Evolutionary conservation across 2,113 vertebrate genomes (phyloP).

Genomic region (Cyanoramphus novaezelandiae): DNA sequence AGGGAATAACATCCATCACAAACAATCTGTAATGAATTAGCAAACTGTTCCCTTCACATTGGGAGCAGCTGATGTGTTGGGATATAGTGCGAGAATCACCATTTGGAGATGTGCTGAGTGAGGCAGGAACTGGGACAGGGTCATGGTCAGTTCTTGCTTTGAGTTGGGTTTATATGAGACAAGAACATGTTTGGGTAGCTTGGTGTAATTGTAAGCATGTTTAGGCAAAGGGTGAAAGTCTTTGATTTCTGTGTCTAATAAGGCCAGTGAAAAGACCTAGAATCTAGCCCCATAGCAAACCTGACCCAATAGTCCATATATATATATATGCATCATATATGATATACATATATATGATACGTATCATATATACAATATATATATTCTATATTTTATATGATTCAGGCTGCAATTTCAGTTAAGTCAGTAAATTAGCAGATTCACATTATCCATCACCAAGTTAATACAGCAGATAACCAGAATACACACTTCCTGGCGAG

Average conservation of each 20-base stretch:
- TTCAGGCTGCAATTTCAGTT: not conserved
- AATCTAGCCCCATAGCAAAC: not conserved
- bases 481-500: not conserved
- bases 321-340: not conserved
- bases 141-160: not conserved
- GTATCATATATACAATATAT: not conserved
- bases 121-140: not conserved
- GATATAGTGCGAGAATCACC: not conserved
- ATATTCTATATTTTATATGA: not conserved
- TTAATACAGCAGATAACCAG: not conserved
- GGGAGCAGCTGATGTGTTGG: not conserved
- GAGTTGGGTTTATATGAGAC: not conserved
- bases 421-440: not conserved
- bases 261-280: not conserved
- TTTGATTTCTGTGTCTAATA: not conserved
- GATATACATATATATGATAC: not conserved
- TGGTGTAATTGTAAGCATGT: not conserved
- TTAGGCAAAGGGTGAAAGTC: not conserved
- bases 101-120: not conserved
- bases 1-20: not conserved
- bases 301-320: not conserved
- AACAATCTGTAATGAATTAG: not conserved
- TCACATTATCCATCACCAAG: not conserved
- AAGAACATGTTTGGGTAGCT: accelerated
- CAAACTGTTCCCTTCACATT: not conserved